Base-by-base conservation (phyloP, 2,797 vertebrate genomes). In the Melanogrammus aeglefinus region DNA sequence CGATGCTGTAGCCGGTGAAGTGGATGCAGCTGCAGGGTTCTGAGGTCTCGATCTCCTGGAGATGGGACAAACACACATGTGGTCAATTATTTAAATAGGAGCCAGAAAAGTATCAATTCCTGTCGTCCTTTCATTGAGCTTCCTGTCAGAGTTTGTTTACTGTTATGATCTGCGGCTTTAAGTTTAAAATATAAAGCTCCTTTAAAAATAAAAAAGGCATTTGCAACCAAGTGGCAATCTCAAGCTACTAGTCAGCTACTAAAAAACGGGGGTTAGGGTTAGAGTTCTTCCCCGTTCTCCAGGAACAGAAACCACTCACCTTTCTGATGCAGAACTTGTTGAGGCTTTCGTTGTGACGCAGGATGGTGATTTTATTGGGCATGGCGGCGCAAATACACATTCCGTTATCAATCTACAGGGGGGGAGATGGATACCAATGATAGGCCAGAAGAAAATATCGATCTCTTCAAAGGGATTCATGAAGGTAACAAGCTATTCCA, bases 11-110 rank as follows among this genome's bases (percentile, higher is more conserved):
- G 82, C 93, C 95, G 76, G 97, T 99, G 94, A 99, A 97, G 92
- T 98, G 97, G 88, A 99, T 96, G 78, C 98, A 99, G 94, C 97
- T 98, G 92, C 98, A 99, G 10, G 98, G 97, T 91, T 99, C 98
- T 0, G 97, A 97, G 1, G 98, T 99, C 93, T 99, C 98, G 7
- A 99, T 98, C 92, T 99, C 98, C 97, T 99, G 89, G 44, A 83
- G 21, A 24, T 18, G 5, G 57, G 9, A 24, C 21, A 24, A n/a
- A 24, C 57, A 24, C 21, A 63, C 7, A 57, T 57, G 57, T 63
- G 57, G 21, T 63, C 18, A 6, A 73, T 36, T n/a, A 73, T 38
- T 72, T 35, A 14, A 57, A 57, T 57, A 57, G 16, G 47, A 57
- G 51, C 8, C 16, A 51, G 9, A 63, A 63, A 63, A 63, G 21